Evolutionary conservation across 2,113 vertebrate genomes (phyloP).

Genomic region (Microcebus ravelobensis): DNA sequence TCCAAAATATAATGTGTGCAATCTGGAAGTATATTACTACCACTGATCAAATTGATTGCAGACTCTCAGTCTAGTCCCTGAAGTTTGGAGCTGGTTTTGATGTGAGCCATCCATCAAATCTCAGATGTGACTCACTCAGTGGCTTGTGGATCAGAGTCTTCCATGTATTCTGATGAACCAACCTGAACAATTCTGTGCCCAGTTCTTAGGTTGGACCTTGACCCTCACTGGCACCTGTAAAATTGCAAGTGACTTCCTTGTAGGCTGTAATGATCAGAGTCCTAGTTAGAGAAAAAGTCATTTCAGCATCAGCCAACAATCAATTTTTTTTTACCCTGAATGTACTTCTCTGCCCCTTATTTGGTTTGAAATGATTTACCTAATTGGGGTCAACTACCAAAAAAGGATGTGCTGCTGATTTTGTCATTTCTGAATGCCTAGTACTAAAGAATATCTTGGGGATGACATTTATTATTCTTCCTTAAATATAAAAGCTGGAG

Average conservation of each 20-base stretch:
- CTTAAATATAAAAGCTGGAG: background rate
- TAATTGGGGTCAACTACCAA: slow-evolving; percentile 17
- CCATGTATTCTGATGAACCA: background rate
- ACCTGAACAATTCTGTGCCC: background rate
- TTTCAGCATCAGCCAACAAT: slow-evolving; percentile 11
- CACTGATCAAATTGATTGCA: background rate
- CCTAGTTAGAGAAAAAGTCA: slow-evolving; percentile 26
- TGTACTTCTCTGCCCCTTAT: background rate
- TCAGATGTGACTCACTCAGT: background rate
- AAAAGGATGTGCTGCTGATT: background rate
- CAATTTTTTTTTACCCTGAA: background rate
- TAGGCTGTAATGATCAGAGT: background rate
- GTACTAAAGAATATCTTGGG: background rate
- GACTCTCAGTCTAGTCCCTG: background rate
- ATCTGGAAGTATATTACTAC: background rate
- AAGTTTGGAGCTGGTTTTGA: slow-evolving; percentile 24
- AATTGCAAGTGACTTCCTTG: background rate
- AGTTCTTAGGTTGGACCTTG: slow-evolving; percentile 31
- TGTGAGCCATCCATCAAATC: background rate
- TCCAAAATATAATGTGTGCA: slow-evolving; percentile 12
- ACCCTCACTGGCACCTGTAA: slow-evolving; percentile 21
- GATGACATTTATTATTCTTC: background rate
- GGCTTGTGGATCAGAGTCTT: background rate
- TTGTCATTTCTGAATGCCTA: background rate
- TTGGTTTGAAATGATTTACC: slow-evolving; percentile 25